phyloP scores from a whole-genome alignment of 2,888 invertebrate genomes.

The Aphodius sticticus region DNA sequence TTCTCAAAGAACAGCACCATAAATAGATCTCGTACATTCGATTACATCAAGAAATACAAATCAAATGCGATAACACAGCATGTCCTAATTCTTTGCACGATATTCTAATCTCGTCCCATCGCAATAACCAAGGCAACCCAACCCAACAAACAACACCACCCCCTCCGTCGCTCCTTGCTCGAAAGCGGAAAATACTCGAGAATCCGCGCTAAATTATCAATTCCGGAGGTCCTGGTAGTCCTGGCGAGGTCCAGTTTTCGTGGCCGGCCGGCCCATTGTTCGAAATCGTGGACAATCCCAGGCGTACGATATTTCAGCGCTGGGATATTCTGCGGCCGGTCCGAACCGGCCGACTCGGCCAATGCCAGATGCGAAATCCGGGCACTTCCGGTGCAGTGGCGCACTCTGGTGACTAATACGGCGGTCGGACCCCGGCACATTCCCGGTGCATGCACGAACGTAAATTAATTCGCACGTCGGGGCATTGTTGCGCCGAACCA shows the following conservation, averaged over 20 bases:
- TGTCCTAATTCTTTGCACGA: no score
- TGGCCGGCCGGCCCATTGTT: not conserved
- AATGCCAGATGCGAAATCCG: not conserved
- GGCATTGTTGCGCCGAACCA: not conserved
- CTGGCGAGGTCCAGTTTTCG: not conserved
- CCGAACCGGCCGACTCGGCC: not conserved
- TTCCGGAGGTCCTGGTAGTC: not conserved
- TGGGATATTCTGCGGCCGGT: not conserved
- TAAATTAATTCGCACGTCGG: constrained; percentile 13
- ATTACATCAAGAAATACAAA: no score
- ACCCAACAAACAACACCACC: no score
- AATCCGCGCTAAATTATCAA: not conserved
- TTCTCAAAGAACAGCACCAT: no score
- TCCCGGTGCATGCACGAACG: constrained; percentile 14
- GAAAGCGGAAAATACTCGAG: not conserved
- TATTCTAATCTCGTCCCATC: no score
- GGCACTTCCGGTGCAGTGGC: constrained; percentile 9
- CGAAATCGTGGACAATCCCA: constrained; percentile 4
- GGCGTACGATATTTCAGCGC: not conserved
- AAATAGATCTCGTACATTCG: no score
- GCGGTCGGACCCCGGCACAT: not conserved
- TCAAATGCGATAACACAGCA: no score
- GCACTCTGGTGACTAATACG: constrained; percentile 19
- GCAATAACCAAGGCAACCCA: no score
- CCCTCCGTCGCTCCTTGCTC: not conserved